These are phyloP conservation scores for Dicyrtomina minuta DNA, from an alignment of 2,888 invertebrate genomes.

Conservation along the genomic window DNA sequence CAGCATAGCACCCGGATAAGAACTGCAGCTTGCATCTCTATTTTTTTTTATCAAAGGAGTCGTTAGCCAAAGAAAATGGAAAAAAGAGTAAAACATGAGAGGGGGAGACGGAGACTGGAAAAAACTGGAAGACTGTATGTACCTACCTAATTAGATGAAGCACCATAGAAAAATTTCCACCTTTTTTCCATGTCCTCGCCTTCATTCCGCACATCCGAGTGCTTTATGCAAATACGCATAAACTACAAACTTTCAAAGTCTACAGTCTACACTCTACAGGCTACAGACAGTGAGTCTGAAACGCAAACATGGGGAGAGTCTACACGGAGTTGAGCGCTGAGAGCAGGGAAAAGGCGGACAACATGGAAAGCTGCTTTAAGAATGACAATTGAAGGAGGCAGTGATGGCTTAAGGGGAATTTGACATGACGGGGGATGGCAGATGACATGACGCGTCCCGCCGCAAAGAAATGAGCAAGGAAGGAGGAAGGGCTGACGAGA, in stretches of 20 bases:
- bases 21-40: no score
- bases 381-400: background rate
- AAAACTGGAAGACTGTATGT: background rate
- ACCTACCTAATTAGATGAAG: background rate
- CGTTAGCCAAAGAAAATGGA: no score
- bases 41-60: no score
- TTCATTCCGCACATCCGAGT: no score
- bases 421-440: background rate
- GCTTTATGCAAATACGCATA: no score
- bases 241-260: background rate
- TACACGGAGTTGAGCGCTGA: no score
- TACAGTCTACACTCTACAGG: no score
- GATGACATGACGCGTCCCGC: background rate
- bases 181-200: no score
- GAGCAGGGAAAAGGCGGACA: background rate
- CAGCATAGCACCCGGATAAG: no score
- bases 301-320: no score
- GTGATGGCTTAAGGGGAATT: background rate
- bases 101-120: background rate
- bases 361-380: background rate
- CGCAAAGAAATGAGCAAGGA: background rate
- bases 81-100: background rate
- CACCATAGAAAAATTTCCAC: no score
- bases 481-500: background rate
- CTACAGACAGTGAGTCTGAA: no score